Evolutionary conservation across 2,113 vertebrate species (phyloP).

Genomic region (zebrafish (Danio rerio)): GRCz12tu NC_133187.1:28267501-28268000

Average conservation of each 20-base stretch:
- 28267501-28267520: too few species aligned
- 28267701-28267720: background rate
- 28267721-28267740: constrained; percentile 3
- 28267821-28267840: background rate
- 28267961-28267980: background rate
- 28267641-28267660: too few species aligned
- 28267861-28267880: background rate
- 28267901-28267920: background rate
- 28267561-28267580: too few species aligned
- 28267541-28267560: too few species aligned
- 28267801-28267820: constrained; percentile 5
- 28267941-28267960: constrained; percentile 20
- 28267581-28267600: too few species aligned
- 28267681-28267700: background rate
- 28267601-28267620: too few species aligned
- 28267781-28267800: constrained; percentile 17
- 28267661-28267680: background rate
- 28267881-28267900: background rate
- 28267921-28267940: background rate
- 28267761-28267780: constrained; percentile 3
- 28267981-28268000: background rate
- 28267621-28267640: too few species aligned
- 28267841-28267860: constrained; percentile 34
- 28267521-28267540: too few species aligned
- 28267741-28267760: background rate